Conservation (phyloP, 2,888 invertebrate species). For the Macaria notata region DNA sequence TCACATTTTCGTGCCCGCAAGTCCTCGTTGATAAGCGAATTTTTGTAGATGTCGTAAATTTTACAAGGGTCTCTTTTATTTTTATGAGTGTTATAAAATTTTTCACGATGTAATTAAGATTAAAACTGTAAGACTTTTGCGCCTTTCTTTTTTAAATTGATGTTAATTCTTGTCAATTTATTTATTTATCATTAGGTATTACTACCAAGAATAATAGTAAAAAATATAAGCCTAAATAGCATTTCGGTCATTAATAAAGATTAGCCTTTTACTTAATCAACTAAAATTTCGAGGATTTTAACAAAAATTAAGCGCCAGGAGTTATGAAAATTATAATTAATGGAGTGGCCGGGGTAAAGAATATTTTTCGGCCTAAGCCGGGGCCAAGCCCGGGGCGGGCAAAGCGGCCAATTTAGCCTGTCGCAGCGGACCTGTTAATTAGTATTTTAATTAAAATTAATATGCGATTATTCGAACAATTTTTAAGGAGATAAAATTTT, state of each 20-base stretch:
- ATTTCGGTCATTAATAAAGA: conserved; percentile 31
- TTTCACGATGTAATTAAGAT: too few relatives aligned
- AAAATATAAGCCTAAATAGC: too few relatives aligned
- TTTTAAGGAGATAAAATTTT: conserved; percentile 55
- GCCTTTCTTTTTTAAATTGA: too few relatives aligned
- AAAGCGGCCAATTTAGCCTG: conserved; percentile 64
- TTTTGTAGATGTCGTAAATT: conserved; percentile 24
- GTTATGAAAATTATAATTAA: conserved; percentile 61
- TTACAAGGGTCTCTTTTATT: conserved; percentile 1
- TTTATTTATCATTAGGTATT: too few relatives aligned
- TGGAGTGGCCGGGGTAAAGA: conserved; percentile 61
- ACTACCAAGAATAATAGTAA: too few relatives aligned
- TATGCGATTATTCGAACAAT: conserved; percentile 63
- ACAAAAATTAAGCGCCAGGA: conserved; percentile 53
- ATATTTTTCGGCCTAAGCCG: conserved; percentile 65
- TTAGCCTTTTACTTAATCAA: conserved; percentile 61
- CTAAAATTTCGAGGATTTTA: conserved; percentile 47
- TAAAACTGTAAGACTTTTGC: too few relatives aligned
- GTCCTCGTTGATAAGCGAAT: conserved; percentile 41
- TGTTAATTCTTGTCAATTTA: too few relatives aligned
- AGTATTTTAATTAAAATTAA: conserved; percentile 77
- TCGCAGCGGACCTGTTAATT: conserved; percentile 64
- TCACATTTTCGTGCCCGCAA: conserved; percentile 50
- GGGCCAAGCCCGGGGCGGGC: conserved; percentile 51
- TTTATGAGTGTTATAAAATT: neutral